Base-by-base conservation (phyloP, 1,140 invertebrate genomes). In the Ceratitis capitata region DNA sequence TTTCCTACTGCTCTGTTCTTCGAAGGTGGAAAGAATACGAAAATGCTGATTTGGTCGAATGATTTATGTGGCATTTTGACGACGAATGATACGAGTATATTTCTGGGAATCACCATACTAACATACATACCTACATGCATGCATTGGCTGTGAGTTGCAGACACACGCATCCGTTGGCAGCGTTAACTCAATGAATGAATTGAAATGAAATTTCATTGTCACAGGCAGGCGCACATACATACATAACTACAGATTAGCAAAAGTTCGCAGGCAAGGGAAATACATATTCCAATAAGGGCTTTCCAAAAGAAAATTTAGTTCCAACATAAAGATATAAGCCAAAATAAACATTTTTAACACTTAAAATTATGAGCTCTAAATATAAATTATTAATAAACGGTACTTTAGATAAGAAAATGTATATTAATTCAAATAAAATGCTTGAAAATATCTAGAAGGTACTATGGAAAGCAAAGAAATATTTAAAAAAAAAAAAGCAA, bases 61-160 rank as follows among this genome's bases (percentile, higher is more conserved):
- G 69, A 78, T 78, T 78, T 78, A 78, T 78, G 10, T 78, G 69
- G 69, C 39, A 78, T 78, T 78, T 19, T 78, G 69, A 23, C 69
- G 69, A 45, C n/a, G 9, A 26, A 78, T 78, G 39, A 78, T 26
- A 45, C 45, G 19, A 29, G 6, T 32, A 1, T 35, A 7, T 32
- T 39, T 69, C 32, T 32, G 6, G 61, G 3, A 69, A 29, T 53
- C 12, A 16, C n/a, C 7, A 29, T 14, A 69, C 1, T 9, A 12
- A 42, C 3, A 23, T 1, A 16, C 26, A 19, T 16, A 69, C 2
- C 4, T 35, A 0, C 19, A 10, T n/a, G 19, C 16, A 2, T 42
- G 32, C n/a, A 0, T 42, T 42, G 16, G n/a, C 19, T 78, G 7
- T 32, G 69, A 32, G 39, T 78, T 47, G 39, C 69, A 78, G 69